Conservation (phyloP, 2,113 vertebrate species). For the Sinocyclocheilus grahami region DNA sequence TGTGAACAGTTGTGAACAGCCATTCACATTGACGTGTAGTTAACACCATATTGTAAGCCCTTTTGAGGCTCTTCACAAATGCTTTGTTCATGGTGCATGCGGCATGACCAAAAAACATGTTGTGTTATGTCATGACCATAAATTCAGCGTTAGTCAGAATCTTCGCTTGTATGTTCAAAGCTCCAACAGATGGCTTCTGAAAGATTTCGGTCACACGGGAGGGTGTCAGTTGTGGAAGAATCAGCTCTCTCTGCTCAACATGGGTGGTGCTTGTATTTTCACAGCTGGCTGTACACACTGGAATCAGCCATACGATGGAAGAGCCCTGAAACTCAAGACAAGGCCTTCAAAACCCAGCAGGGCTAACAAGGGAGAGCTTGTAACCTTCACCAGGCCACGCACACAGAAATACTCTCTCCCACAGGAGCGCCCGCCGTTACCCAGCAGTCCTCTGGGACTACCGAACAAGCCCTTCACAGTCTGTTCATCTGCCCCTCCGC, state of each 20-base stretch:
- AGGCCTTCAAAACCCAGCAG: constrained; percentile 56
- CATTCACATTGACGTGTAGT: neutral
- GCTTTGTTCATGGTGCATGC: neutral
- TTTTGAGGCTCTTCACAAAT: neutral
- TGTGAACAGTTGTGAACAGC: neutral
- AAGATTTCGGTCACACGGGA: constrained; percentile 43
- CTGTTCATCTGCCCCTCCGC: constrained; percentile 45
- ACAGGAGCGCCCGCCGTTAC: constrained; percentile 23
- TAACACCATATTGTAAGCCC: neutral
- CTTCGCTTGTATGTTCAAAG: constrained; percentile 21
- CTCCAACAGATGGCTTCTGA: constrained; percentile 42
- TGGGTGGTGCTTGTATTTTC: constrained; percentile 76
- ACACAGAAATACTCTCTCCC: constrained; percentile 33
- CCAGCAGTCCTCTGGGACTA: constrained; percentile 25
- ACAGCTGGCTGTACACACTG: constrained; percentile 71
- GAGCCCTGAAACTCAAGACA: constrained; percentile 49
- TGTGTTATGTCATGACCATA: neutral
- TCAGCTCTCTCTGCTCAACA: constrained; percentile 56
- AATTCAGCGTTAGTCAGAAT: constrained; percentile 25
- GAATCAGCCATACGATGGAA: constrained; percentile 55
- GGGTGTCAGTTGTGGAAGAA: constrained; percentile 32
- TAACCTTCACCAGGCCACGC: constrained; percentile 44
- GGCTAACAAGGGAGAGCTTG: constrained; percentile 57
- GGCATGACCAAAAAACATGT: neutral
- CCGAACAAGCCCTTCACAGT: constrained; percentile 52